A percentile compares a stretch with the other conserved stretches of the same genome.
Conservation (phyloP, 2,797 vertebrate species). For the Hipposideros larvatus region DNA sequence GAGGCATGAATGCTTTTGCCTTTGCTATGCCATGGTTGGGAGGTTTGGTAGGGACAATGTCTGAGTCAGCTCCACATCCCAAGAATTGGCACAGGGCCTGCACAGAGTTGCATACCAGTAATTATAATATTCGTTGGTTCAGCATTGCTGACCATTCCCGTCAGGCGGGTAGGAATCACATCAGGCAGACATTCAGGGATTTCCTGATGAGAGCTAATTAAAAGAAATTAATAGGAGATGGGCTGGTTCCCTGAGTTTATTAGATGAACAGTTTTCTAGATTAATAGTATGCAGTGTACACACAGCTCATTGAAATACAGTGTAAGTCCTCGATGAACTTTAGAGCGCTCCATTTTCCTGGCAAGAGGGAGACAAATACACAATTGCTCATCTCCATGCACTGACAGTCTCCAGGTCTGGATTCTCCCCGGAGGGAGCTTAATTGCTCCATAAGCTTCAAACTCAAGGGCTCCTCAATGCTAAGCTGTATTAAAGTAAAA, state of each 20-base stretch:
- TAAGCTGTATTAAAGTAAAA: conserved; percentile 85
- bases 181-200: conserved; percentile 16
- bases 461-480: conserved; percentile 88
- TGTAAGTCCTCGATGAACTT: conserved; percentile 87
- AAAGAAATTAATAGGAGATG: conserved; percentile 84
- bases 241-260: conserved; percentile 81
- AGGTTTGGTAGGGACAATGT: neutral
- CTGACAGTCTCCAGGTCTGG: conserved; percentile 84
- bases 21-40: neutral
- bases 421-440: conserved; percentile 87
- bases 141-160: neutral
- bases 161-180: neutral
- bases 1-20: neutral
- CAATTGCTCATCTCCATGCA: conserved; percentile 88
- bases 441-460: conserved; percentile 89
- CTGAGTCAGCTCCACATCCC: neutral
- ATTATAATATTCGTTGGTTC: neutral
- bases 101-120: neutral
- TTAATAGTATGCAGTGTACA: conserved; percentile 85
- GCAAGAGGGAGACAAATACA: conserved; percentile 84
- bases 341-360: conserved; percentile 85
- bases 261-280: conserved; percentile 83
- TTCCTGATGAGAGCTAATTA: conserved; percentile 83
- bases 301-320: conserved; percentile 84
- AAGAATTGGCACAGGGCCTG: neutral